Evolutionary conservation across 1,140 invertebrate species (phyloP).

Genomic region (Drosophila willistoni): DNA sequence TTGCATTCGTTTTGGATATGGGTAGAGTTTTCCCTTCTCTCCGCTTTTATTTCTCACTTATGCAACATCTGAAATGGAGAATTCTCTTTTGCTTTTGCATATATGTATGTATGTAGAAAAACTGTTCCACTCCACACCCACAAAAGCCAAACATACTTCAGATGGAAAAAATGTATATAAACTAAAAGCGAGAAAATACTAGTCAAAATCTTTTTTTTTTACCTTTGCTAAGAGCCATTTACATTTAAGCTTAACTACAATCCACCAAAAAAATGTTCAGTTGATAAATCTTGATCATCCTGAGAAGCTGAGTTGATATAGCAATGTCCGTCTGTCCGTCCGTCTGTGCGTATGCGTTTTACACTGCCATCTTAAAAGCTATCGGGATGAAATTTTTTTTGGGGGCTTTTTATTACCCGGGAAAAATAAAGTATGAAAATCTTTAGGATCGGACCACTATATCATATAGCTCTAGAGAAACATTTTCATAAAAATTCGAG

Average conservation of each 20-base stretch:
- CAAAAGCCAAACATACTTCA: conserved; percentile 11
- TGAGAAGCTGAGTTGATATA: too few species aligned
- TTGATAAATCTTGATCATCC: neutral
- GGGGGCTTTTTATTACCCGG: too few species aligned
- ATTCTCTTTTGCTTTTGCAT: neutral
- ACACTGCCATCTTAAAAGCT: too few species aligned
- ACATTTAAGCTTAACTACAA: too few species aligned
- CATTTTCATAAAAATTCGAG: too few species aligned
- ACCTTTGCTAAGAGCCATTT: neutral
- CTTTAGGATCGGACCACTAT: too few species aligned
- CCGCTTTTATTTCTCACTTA: neutral
- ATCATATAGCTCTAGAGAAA: too few species aligned
- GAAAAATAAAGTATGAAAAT: too few species aligned
- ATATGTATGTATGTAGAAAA: conserved; percentile 5
- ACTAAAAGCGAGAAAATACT: conserved; percentile 19
- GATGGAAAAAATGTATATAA: conserved; percentile 16
- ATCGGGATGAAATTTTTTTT: too few species aligned
- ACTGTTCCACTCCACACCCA: neutral
- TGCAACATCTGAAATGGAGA: neutral
- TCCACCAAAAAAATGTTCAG: neutral
- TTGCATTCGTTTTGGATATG: conserved; percentile 49
- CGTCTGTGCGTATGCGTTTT: too few species aligned
- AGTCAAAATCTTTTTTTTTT: conserved; percentile 47
- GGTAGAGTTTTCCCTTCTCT: conserved; percentile 38
- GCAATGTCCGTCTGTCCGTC: too few species aligned